These are phyloP conservation scores for Hyles euphorbiae DNA, from an alignment of 1,140 invertebrate species.

Conservation along the genomic window DNA sequence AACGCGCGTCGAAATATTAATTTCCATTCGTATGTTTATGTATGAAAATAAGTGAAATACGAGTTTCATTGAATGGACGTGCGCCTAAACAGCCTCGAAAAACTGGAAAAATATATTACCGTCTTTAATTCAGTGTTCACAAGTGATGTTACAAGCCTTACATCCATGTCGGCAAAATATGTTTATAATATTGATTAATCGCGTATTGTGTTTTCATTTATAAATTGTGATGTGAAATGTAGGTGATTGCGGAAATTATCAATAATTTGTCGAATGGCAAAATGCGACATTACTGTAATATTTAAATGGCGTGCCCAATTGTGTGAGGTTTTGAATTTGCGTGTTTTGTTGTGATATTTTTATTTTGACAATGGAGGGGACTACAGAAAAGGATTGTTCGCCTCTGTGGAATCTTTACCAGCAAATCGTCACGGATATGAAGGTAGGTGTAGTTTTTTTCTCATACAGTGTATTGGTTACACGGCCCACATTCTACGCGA, in stretches of 20 bases:
- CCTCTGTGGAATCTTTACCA: constrained; percentile 72
- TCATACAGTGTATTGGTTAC: not conserved
- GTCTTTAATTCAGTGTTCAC: constrained; percentile 20
- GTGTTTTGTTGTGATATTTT: constrained; percentile 52
- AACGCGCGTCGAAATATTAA: constrained; percentile 29
- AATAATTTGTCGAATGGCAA: constrained; percentile 31
- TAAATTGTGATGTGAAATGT: constrained; percentile 59
- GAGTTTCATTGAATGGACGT: constrained; percentile 36
- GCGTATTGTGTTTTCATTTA: constrained; percentile 50
- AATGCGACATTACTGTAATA: constrained; percentile 59
- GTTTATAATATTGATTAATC: constrained; percentile 75
- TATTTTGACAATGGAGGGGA: constrained; percentile 67
- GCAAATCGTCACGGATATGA: constrained; percentile 74
- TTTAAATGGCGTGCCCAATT: constrained; percentile 39
- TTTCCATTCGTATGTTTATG: constrained; percentile 41
- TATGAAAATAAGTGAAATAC: constrained; percentile 47
- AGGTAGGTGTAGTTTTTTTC: constrained; percentile 47
- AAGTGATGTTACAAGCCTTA: constrained; percentile 29
- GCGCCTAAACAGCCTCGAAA: constrained; percentile 7
- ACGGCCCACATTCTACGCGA: not conserved
- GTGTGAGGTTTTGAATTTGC: constrained; percentile 41
- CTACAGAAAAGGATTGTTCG: constrained; percentile 74
- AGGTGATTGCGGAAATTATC: constrained; percentile 33
- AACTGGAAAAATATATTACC: constrained; percentile 19
- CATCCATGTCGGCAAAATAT: constrained; percentile 30